Evolutionary conservation across 2,113 vertebrate genomes (phyloP), one percentile per base, ranked within the genome.

Genomic region (Aythya baeri): DNA sequence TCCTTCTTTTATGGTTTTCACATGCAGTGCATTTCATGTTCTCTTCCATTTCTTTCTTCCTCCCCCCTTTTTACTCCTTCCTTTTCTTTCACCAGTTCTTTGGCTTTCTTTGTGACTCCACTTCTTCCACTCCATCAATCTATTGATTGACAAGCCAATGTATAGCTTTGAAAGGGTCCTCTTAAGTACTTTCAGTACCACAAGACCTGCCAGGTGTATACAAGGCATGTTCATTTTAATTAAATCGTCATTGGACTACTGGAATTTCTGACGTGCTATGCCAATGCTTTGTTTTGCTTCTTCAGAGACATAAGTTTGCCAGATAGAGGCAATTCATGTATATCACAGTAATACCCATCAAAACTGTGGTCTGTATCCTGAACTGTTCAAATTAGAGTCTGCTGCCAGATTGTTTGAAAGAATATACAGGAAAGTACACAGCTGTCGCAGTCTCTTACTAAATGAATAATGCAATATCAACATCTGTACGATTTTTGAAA

Each of bases 401-500:
- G 94, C 94, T 93, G 94, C 81, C 96, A 97, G 93, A 88, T 77
- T 97, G 94, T 91, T 92, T 95, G 88, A 88, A 95, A 96, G 93
- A 89, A 87, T 38, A 44, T 27, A 88, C 91, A 94, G 90, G 71
- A 67, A 96, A 96, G 91, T 67, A 92, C 94, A 94, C 89, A 98
- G 86, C 95, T 95, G 95, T 97, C 92, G 65, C 55, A 86, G 57
- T 65, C 91, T 72, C 74, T 55, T 65, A 88, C 83, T 17, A 67
- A 86, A 96, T 94, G 96, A 97, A 97, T 96, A 96, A 97, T 96
- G 89, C 94, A 97, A 27, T 84, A 96, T 65, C 91, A 96, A 97
- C 94, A 97, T 97, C 86, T 97, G 96, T 88, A 97, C 79, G 68
- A 93, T 88, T 96, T 97, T 96, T 75, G 66, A 97, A 97, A 97